Evolutionary conservation across 2,888 invertebrate species (phyloP).

Genomic region (Cenopis cana): DNA sequence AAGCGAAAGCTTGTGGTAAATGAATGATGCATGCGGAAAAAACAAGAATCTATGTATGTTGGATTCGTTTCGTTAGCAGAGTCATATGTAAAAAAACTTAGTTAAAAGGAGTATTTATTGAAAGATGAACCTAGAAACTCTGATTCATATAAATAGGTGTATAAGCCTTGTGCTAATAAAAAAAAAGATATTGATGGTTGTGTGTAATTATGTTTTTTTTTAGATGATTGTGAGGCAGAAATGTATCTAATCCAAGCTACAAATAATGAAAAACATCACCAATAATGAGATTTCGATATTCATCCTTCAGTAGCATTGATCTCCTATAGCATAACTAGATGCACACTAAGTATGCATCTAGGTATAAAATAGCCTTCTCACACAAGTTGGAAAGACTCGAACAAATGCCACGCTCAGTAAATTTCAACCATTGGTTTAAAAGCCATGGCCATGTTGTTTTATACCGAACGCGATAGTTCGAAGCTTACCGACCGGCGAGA

Average conservation of each 20-base stretch:
- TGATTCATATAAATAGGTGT: no score
- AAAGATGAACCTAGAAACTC: constrained; percentile 10
- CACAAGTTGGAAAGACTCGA: neutral
- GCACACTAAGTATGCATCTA: neutral
- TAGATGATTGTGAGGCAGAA: neutral
- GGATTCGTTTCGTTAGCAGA: constrained; percentile 44
- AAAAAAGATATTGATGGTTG: no score
- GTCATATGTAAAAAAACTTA: constrained; percentile 15
- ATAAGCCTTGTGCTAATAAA: no score
- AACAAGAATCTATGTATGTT: constrained; percentile 37
- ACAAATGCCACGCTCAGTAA: neutral
- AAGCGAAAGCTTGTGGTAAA: constrained; percentile 45
- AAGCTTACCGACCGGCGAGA: neutral
- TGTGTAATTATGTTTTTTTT: no score
- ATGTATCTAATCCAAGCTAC: neutral
- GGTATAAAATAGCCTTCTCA: neutral
- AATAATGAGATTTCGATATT: neutral
- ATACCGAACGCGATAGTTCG: neutral
- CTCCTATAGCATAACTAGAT: constrained; percentile 1
- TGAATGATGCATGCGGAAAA: constrained; percentile 27
- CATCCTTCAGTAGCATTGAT: constrained; percentile 19
- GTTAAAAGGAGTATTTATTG: neutral
- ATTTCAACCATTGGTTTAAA: neutral
- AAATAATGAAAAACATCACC: neutral
- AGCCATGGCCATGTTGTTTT: neutral